A percentile compares a stretch with the other conserved stretches of the same genome.
These are phyloP conservation scores for Idris sp. DNA, from an alignment of 1,140 invertebrate species.

Conservation along the genomic window DNA sequence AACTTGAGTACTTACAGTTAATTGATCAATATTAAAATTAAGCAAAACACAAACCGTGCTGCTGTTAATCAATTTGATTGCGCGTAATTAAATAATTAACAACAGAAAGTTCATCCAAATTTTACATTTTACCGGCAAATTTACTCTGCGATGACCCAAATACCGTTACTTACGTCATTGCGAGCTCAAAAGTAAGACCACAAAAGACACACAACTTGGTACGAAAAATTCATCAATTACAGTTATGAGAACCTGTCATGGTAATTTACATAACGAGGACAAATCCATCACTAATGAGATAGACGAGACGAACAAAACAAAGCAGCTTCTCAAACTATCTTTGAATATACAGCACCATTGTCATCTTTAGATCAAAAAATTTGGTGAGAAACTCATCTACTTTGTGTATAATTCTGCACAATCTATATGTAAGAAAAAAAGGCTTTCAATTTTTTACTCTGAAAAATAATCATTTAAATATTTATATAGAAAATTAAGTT, in stretches of 20 bases:
- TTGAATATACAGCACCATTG: constrained; percentile 37
- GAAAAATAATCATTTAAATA: too few species aligned
- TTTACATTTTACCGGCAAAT: background rate
- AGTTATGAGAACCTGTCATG: constrained; percentile 39
- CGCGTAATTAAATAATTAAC: background rate
- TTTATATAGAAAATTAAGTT: too few species aligned
- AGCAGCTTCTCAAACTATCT: constrained; percentile 34
- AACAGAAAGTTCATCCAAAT: constrained; percentile 1
- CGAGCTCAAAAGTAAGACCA: constrained; percentile 1
- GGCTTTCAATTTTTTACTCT: too few species aligned
- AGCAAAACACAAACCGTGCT: constrained; percentile 14
- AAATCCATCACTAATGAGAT: constrained; percentile 43
- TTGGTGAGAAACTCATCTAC: constrained; percentile 26
- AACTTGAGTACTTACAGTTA: background rate
- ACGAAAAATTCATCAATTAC: constrained; percentile 48
- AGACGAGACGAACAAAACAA: constrained; percentile 24
- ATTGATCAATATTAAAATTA: constrained; percentile 8
- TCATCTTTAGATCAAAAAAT: constrained; percentile 24
- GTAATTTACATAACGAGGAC: constrained; percentile 49
- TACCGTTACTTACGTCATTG: constrained; percentile 29
- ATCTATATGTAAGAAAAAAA: too few species aligned
- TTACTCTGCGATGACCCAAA: constrained; percentile 21
- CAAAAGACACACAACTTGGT: constrained; percentile 8
- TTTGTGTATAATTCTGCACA: too few species aligned
- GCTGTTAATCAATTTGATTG: constrained; percentile 2